Evolutionary conservation across 2,113 vertebrate species (phyloP).

Genomic region (Zapus hudsonius): DNA sequence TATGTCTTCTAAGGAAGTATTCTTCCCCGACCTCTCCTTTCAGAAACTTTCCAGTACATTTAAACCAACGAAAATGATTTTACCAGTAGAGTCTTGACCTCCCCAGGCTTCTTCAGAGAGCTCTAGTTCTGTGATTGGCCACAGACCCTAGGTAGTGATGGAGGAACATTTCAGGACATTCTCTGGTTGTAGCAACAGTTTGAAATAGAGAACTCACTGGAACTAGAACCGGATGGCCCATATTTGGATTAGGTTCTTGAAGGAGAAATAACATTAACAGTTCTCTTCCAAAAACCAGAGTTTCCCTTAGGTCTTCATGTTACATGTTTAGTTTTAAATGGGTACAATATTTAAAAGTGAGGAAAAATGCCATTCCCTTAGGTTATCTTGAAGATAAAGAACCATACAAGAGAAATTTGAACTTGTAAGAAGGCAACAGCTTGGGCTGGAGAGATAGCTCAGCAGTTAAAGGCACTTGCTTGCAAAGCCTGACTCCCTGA

Average conservation of each 20-base stretch:
- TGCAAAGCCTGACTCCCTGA: too few species aligned
- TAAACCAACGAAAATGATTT: not conserved
- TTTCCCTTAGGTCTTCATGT: not conserved
- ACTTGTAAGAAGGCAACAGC: constrained; percentile 23
- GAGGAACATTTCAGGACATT: not conserved
- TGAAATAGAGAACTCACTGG: not conserved
- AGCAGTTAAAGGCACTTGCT: too few species aligned
- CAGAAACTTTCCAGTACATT: not conserved
- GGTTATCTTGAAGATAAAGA: not conserved
- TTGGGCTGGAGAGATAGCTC: too few species aligned
- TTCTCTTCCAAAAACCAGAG: not conserved
- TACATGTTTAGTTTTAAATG: not conserved
- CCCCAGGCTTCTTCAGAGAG: too few species aligned
- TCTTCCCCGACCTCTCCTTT: not conserved
- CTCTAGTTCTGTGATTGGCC: not conserved
- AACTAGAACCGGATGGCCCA: too few species aligned
- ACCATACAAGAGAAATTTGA: not conserved
- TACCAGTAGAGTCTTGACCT: not conserved
- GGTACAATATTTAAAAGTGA: constrained; percentile 9
- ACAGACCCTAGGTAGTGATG: not conserved
- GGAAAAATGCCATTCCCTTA: not conserved
- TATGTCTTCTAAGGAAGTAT: not conserved
- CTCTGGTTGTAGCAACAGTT: not conserved
- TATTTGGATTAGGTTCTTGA: not conserved
- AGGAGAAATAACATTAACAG: not conserved